phyloP scores from a whole-genome alignment of 1,140 invertebrate species.

The Reticulitermes speratus region DNA sequence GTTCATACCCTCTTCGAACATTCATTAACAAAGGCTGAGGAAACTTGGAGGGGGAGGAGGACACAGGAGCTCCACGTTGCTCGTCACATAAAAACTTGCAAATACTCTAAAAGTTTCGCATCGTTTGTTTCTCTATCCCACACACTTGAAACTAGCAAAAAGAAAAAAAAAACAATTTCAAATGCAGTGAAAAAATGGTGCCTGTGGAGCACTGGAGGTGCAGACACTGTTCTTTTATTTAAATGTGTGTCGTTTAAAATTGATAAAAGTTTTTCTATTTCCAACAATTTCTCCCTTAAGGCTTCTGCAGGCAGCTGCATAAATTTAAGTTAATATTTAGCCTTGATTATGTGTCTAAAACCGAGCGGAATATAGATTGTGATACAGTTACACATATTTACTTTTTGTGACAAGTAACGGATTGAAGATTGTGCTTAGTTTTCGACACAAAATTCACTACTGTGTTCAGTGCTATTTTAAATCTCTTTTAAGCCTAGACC shows the following conservation, averaged over 20 bases:
- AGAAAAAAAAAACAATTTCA: background rate
- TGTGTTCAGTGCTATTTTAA: too few species aligned
- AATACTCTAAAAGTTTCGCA: background rate
- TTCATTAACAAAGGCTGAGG: background rate
- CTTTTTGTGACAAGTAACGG: too few species aligned
- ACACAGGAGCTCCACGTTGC: background rate
- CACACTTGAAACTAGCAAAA: background rate
- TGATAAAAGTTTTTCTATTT: constrained; percentile 18
- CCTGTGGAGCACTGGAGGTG: background rate
- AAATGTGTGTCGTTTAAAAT: background rate
- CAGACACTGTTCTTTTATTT: background rate
- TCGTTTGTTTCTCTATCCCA: background rate
- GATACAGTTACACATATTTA: too few species aligned
- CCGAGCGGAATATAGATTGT: too few species aligned
- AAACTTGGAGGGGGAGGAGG: too few species aligned
- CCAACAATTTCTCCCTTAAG: constrained; percentile 5
- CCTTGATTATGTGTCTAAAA: too few species aligned
- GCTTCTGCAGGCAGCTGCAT: too few species aligned
- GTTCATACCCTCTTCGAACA: background rate
- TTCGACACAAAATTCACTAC: too few species aligned
- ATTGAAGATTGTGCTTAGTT: too few species aligned
- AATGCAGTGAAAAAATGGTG: background rate
- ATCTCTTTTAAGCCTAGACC: too few species aligned
- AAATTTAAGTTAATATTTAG: too few species aligned
- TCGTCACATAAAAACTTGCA: background rate